phyloP scores from a whole-genome alignment of 2,888 invertebrate species.

The Chymomyza caudatula region DNA sequence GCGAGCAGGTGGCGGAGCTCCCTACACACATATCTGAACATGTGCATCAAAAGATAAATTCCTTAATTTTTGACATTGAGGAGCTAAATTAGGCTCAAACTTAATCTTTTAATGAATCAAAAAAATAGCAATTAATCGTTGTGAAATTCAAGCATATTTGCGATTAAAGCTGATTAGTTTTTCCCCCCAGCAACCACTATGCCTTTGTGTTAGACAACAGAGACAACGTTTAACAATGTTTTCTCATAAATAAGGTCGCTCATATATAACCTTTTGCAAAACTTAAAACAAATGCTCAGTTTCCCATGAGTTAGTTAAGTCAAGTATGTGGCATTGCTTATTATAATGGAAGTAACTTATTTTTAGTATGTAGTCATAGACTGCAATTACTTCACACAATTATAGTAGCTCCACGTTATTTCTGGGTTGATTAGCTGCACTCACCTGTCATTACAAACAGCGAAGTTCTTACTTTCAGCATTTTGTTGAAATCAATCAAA shows the following conservation, averaged over 20 bases:
- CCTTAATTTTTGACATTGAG: no score
- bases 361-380: neutral
- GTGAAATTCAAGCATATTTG: no score
- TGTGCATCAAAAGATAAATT: no score
- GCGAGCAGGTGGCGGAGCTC: no score
- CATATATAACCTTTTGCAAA: neutral
- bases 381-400: neutral
- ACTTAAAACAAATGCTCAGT: neutral
- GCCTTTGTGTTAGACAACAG: no score
- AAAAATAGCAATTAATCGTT: no score
- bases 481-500: conserved; percentile 9
- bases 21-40: no score
- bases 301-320: neutral
- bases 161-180: no score
- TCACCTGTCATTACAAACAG: conserved; percentile 50
- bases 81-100: no score
- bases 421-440: conserved; percentile 7
- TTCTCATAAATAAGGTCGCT: neutral
- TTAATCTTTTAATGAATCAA: no score
- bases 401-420: neutral
- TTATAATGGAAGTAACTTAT: neutral
- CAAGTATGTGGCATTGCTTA: neutral
- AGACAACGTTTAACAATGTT: no score
- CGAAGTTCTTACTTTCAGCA: conserved; percentile 33
- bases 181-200: no score